Conservation (phyloP, 2,888 invertebrate genomes). For the Invenusta paracnida region DNA sequence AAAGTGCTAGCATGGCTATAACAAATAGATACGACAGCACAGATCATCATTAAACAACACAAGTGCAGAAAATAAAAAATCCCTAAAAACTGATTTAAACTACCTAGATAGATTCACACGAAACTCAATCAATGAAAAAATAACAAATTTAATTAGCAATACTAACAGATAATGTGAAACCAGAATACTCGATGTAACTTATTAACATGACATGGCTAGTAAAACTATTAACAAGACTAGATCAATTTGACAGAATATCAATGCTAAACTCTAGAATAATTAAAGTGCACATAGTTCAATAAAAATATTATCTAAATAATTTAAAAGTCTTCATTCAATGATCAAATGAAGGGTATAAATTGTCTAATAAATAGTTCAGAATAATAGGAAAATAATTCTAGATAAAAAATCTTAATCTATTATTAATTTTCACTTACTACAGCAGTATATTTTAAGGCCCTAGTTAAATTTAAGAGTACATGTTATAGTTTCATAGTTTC, state of each 20-base stretch:
- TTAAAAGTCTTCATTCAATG: not conserved
- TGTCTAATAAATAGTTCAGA: not conserved
- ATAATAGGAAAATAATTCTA: no score
- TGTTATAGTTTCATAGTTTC: no score
- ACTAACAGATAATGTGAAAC: not conserved
- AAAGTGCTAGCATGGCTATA: not conserved
- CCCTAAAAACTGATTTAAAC: not conserved
- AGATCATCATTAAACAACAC: not conserved
- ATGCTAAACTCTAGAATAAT: not conserved
- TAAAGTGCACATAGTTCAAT: not conserved
- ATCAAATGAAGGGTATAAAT: not conserved
- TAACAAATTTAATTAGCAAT: not conserved
- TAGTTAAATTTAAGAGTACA: no score
- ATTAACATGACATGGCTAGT: not conserved
- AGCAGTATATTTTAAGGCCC: no score
- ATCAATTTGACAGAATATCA: no score
- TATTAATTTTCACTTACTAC: no score
- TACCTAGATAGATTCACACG: not conserved
- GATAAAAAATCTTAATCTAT: no score
- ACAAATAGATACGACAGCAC: not conserved
- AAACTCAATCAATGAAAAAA: not conserved
- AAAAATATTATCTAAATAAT: not conserved
- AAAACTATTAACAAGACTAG: not conserved
- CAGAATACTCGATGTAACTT: slow-evolving; percentile 15
- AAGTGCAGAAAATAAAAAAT: not conserved